A percentile compares a stretch with the other conserved stretches of the same genome.
Conservation (phyloP, 2,888 invertebrate genomes). For the Smittia sp. region DNA sequence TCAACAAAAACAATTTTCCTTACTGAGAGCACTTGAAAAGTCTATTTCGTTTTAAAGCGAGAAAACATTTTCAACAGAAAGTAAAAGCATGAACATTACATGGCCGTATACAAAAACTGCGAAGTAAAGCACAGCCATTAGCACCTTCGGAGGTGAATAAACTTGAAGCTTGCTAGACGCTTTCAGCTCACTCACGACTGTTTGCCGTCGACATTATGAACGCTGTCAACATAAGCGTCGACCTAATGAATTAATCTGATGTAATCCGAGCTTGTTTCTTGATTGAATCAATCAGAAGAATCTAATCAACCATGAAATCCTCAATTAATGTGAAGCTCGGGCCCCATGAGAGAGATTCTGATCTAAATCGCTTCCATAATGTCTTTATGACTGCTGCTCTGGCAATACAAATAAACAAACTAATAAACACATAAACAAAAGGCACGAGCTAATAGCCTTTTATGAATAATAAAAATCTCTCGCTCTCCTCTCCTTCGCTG, state of each 20-base stretch:
- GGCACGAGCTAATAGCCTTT: conserved; percentile 24
- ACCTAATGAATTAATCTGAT: not conserved
- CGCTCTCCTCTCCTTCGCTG: not conserved
- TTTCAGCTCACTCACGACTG: not conserved
- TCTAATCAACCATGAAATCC: conserved; percentile 12
- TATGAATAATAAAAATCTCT: conserved; percentile 35
- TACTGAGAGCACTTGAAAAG: conserved; percentile 4
- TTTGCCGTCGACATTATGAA: no score
- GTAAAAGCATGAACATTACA: conserved; percentile 11
- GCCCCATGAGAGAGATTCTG: not conserved
- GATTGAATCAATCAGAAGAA: conserved; percentile 13
- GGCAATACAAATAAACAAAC: conserved; percentile 10
- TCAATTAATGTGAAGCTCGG: not conserved
- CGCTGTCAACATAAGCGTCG: no score
- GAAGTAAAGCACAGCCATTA: not conserved
- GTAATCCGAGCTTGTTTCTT: not conserved
- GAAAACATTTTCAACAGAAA: not conserved
- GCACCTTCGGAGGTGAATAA: conserved; percentile 7
- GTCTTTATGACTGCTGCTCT: conserved; percentile 9
- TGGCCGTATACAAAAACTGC: not conserved
- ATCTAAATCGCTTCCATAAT: conserved; percentile 7
- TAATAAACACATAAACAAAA: conserved; percentile 22
- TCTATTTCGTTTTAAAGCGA: not conserved
- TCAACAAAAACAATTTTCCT: not conserved
- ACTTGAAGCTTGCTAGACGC: not conserved